Evolutionary conservation across 2,888 invertebrate species (phyloP), one percentile per base, ranked within the genome.

Genomic region (Latrodectus elegans): DNA sequence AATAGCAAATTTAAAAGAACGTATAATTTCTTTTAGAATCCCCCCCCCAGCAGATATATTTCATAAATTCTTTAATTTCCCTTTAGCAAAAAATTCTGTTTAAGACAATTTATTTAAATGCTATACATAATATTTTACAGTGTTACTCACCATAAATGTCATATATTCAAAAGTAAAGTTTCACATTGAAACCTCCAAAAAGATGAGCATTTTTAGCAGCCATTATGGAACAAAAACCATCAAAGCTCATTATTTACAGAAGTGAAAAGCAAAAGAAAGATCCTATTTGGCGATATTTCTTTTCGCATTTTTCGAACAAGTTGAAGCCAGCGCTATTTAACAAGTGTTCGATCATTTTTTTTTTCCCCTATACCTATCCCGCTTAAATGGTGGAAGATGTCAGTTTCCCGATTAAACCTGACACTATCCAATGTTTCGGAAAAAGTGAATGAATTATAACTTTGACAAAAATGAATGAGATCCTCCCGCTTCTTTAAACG

Each of bases 341-440:
- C 78, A 70, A 78, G 68, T 78, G 38, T 53, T 70, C 78, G 53
- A 70, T 78, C 78, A 78, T 78, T 78, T 78, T 55, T 60, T 60
- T 10, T 55, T 55, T 53, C 12, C 12, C 2, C n/a, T 60, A 6
- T 60, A 15, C 12, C n/a, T 11, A 15, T 60, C n/a, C 6, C n/a
- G 60, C 60, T 60, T n/a, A 15, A 11, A 60, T 38, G 38, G 38
- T 38, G 38, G 4, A 38, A 38, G 38, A 60, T 60, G 60, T 60
- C 60, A n/a, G 60, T 55, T 52, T 52, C n/a, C 0, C 52, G 70
- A 78, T 78, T 78, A 78, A 78, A 78, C 68, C 78, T 74, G 74
- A 74, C 74, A 55, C 74, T 22, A 55, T 26, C 55, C 38, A 38
- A 78, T 70, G 78, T 78, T 70, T 26, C 22, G 53, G 68, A 38